These are phyloP conservation scores for Sphaeramia orbicularis DNA, from an alignment of 2,797 vertebrate genomes.

Conservation along the genomic window DNA sequence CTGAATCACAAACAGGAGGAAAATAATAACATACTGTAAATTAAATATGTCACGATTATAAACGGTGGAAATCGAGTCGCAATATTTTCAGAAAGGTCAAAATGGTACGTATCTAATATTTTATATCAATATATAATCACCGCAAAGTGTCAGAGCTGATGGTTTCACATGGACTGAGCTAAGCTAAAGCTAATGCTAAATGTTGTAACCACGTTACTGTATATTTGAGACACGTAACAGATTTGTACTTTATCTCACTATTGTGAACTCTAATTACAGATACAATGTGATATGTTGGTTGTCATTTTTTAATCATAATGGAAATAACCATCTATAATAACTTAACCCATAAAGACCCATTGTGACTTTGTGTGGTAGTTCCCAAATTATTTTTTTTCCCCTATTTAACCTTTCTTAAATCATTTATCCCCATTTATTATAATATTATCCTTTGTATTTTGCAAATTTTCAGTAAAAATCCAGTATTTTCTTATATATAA, in stretches of 20 bases:
- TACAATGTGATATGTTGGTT: too few relatives aligned
- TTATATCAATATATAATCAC: not conserved
- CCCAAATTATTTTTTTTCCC: too few relatives aligned
- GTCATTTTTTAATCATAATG: too few relatives aligned
- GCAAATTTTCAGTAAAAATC: too few relatives aligned
- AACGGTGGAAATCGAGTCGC: not conserved
- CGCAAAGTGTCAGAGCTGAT: not conserved
- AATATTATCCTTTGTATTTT: too few relatives aligned
- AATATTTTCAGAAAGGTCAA: not conserved
- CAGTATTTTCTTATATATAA: too few relatives aligned
- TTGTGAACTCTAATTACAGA: not conserved
- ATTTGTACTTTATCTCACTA: not conserved
- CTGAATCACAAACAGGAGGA: constrained; percentile 20
- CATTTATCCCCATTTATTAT: too few relatives aligned
- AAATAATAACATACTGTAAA: not conserved
- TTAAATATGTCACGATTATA: constrained; percentile 28
- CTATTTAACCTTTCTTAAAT: too few relatives aligned
- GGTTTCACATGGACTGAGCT: constrained; percentile 32
- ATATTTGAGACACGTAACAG: not conserved
- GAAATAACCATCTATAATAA: too few relatives aligned
- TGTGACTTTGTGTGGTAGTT: too few relatives aligned
- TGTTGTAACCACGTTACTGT: constrained; percentile 1
- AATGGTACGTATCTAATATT: constrained; percentile 64
- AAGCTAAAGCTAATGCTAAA: constrained; percentile 43
- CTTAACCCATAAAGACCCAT: too few relatives aligned